phyloP scores from a whole-genome alignment of 2,113 vertebrate genomes.

The Podarcis muralis region DNA sequence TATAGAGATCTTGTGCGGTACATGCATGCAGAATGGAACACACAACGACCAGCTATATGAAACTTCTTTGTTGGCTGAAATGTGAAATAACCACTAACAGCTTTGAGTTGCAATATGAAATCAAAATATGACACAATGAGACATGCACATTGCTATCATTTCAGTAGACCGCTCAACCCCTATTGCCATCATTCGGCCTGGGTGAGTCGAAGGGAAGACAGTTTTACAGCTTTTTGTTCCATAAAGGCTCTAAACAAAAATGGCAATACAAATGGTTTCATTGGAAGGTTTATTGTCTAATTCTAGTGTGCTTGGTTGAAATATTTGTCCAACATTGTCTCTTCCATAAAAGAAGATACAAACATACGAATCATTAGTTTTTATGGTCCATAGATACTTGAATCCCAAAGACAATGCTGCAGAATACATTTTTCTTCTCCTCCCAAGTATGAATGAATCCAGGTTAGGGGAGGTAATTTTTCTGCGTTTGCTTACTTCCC shows the following conservation, averaged over 20 bases:
- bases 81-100: background rate
- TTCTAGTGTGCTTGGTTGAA: background rate
- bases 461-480: constrained; percentile 7
- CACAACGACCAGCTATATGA: background rate
- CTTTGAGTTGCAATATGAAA: background rate
- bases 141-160: background rate
- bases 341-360: constrained; percentile 12
- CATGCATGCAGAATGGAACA: background rate
- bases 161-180: background rate
- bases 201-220: constrained; percentile 20
- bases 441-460: background rate
- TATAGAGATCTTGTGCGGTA: too few species aligned
- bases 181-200: background rate
- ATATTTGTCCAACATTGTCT: background rate
- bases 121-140: background rate
- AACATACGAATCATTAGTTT: background rate
- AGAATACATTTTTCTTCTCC: constrained; percentile 2
- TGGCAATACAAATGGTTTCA: constrained; percentile 10
- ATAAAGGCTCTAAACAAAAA: constrained; percentile 12
- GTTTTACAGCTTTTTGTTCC: constrained; percentile 33
- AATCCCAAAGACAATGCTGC: constrained; percentile 5
- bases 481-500: constrained; percentile 27
- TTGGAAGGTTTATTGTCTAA: background rate
- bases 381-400: background rate
- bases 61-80: background rate